These are phyloP conservation scores for Sebastes minor DNA, from an alignment of 2,797 vertebrate genomes.

Conservation along the genomic window DNA sequence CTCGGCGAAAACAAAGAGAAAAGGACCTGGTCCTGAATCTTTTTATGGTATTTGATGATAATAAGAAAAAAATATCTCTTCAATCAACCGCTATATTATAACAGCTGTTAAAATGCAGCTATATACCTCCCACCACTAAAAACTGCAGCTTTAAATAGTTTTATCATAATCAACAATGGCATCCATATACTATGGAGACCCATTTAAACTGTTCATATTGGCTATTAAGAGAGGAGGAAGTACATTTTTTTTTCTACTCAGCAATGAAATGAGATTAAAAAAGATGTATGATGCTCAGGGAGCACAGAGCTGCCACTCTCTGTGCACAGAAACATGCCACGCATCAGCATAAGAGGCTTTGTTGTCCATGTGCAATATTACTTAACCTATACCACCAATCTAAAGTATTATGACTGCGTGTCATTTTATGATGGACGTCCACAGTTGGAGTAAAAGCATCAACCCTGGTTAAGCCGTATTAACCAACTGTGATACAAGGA, in stretches of 20 bases:
- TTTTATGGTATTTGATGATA: not conserved
- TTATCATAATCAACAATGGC: not conserved
- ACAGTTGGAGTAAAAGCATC: conserved; percentile 20
- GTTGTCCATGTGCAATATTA: conserved; percentile 13
- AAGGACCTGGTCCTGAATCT: no score
- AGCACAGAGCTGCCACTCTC: conserved; percentile 19
- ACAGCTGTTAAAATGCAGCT: not conserved
- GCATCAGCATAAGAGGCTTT: conserved; percentile 48
- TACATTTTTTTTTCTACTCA: conserved; percentile 9
- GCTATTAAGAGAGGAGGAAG: conserved; percentile 1
- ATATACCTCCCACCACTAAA: not conserved
- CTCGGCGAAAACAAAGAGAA: no score
- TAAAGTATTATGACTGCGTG: conserved; percentile 10
- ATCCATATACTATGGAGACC: not conserved
- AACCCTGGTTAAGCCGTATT: conserved; percentile 48
- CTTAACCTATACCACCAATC: conserved; percentile 33
- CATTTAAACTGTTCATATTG: not conserved
- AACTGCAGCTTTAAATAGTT: not conserved
- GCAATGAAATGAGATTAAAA: conserved; percentile 31
- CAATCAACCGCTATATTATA: not conserved
- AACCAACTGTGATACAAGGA: conserved; percentile 30
- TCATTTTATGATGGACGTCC: conserved; percentile 24
- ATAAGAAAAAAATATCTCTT: not conserved
- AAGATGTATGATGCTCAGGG: conserved; percentile 6
- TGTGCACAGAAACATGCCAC: not conserved